Evolutionary conservation across 2,797 vertebrate species (phyloP), one percentile per base, ranked within the genome.

Genomic region (Acrossocheilus wenchowensis): DNA sequence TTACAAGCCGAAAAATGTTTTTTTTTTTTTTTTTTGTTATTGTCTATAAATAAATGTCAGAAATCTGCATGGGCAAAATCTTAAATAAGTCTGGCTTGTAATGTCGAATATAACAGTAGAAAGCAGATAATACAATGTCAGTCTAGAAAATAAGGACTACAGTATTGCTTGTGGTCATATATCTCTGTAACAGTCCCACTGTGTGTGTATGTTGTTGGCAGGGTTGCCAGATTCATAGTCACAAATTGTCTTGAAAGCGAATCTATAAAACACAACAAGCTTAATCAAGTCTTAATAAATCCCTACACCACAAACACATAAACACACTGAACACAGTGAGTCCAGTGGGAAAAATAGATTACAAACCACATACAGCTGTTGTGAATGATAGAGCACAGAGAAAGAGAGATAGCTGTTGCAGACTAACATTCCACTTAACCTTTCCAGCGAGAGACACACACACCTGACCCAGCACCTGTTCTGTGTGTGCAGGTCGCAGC

Each of bases 361-460:
- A 68, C 34, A 77, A 66, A 84, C 73, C 39, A 74, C 81, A 66
- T 41, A 52, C 43, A 66, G 60, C 14, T 68, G 72, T 48, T 50
- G 14, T 64, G 21, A 26, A 64, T 74, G 54, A 62, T 10, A 43
- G 52, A 36, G 62, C 83, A 54, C 4, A 5, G 10, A 41, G 41
- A 60, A 10, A 77, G 41, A 50, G 57, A 48, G 68, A 36, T 26
- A 36, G 41, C 41, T 73, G 36, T 77, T 73, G 6, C 34, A 73
- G 43, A 85, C 41, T 57, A 64, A 54, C 30, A 85, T 34, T 85
- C 54, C 73, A 83, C 75, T 78, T 81, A 82, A 52, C 62, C 62
- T 68, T 41, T 82, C 36, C 21, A 39, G 36, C 21, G 15, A 36
- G 54, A 81, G 43, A 82, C 78, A 75, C 81, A 78, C 80, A 83